Percentiles rank a stretch among this genome's conserved stretches.
These are phyloP conservation scores for Typhlomys cinereus DNA, from an alignment of 2,113 vertebrate genomes.

Conservation along the genomic window DNA sequence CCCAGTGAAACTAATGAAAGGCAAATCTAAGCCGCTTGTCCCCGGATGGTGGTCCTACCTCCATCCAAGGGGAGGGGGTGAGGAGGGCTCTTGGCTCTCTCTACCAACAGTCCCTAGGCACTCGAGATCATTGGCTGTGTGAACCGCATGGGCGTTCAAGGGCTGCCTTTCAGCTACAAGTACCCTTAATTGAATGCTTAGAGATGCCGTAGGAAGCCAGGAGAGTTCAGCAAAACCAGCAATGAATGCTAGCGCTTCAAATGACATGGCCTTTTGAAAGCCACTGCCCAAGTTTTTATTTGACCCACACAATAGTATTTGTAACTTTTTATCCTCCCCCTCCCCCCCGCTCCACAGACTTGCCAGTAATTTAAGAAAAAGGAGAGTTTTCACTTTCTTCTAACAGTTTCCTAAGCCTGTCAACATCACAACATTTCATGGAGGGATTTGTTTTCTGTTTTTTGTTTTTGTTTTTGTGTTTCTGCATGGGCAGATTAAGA, in stretches of 20 bases:
- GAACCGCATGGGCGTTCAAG: background rate
- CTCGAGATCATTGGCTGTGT: background rate
- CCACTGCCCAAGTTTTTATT: background rate
- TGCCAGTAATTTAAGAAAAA: background rate
- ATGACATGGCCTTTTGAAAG: background rate
- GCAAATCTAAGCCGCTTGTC: background rate
- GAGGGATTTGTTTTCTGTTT: no score
- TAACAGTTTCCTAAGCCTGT: background rate
- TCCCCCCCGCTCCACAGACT: background rate
- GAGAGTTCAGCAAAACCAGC: background rate
- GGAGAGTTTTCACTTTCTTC: background rate
- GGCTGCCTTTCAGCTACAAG: background rate
- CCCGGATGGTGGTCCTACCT: background rate
- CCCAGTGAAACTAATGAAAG: background rate
- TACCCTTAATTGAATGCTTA: background rate
- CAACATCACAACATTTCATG: background rate
- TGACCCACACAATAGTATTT: background rate
- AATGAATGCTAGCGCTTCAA: background rate
- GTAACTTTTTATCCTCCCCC: background rate
- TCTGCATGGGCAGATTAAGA: background rate
- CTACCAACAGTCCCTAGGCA: background rate
- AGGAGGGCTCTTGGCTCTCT: background rate
- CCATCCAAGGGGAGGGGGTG: background rate
- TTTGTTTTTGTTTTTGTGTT: no score
- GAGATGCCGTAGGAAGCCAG: background rate